Evolutionary conservation across 2,113 vertebrate species (phyloP).

Genomic region (Poeciliopsis retropinna): DNA sequence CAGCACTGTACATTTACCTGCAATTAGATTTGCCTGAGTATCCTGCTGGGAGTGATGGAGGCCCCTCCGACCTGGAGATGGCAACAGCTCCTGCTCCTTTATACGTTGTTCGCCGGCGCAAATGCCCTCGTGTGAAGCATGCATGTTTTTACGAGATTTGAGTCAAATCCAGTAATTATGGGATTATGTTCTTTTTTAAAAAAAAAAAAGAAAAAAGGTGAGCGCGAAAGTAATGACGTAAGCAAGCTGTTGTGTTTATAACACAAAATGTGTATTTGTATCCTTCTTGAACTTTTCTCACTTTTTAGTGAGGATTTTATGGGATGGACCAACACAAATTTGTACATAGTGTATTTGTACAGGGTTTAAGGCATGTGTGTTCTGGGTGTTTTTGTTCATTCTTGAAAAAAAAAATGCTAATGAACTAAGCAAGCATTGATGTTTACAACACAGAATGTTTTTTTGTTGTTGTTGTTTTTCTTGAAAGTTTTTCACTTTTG

Average conservation of each 20-base stretch:
- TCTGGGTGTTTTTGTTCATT: neutral
- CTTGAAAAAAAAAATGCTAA: neutral
- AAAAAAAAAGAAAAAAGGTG: too few species aligned
- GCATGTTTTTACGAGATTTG: neutral
- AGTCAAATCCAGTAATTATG: neutral
- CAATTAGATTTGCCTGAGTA: conserved; percentile 77
- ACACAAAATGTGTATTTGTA: neutral
- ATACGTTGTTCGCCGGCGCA: conserved; percentile 17
- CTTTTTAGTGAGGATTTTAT: neutral
- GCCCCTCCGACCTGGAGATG: conserved; percentile 56
- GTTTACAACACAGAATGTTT: neutral
- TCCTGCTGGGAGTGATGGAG: conserved; percentile 76
- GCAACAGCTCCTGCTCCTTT: conserved; percentile 46
- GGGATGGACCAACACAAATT: neutral
- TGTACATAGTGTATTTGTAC: neutral
- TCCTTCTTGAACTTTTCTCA: neutral
- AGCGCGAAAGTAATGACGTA: too few species aligned
- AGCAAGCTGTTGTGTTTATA: neutral
- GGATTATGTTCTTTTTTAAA: neutral
- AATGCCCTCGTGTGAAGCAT: neutral
- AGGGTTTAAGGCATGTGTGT: neutral
- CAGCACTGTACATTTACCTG: conserved; percentile 77
- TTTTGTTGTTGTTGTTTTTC: neutral
- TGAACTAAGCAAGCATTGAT: conserved; percentile 1
- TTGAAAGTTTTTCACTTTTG: neutral